Evolutionary conservation across 1,140 invertebrate genomes (phyloP).

Genomic region (Cotesia glomerata): DNA sequence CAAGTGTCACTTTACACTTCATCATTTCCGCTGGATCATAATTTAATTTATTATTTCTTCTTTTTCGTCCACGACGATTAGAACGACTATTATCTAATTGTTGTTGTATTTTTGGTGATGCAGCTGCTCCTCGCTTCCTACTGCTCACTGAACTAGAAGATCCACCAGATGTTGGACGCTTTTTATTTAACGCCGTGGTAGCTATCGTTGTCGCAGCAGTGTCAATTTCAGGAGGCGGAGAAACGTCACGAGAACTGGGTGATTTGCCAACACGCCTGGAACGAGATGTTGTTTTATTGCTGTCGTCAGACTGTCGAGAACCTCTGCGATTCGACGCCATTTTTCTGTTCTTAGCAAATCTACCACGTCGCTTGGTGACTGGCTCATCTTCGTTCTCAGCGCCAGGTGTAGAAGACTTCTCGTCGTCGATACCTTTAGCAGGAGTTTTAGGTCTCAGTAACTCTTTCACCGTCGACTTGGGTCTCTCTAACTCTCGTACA

Average conservation of each 20-base stretch:
- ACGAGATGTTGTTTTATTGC: not conserved
- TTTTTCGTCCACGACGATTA: constrained; percentile 19
- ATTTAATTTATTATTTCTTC: constrained; percentile 14
- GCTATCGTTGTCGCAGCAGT: too few species aligned
- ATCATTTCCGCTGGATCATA: constrained; percentile 29
- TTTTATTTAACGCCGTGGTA: not conserved
- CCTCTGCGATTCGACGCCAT: constrained; percentile 23
- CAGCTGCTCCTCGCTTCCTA: constrained; percentile 3
- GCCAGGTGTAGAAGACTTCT: constrained; percentile 20
- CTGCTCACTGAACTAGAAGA: constrained; percentile 1
- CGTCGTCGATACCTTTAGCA: constrained; percentile 14
- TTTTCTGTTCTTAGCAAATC: constrained; percentile 15
- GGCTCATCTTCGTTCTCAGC: not conserved
- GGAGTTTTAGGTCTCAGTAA: constrained; percentile 18
- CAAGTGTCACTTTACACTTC: constrained; percentile 48
- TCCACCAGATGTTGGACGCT: not conserved
- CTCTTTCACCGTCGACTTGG: not conserved
- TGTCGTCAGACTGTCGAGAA: constrained; percentile 32
- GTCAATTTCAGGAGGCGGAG: constrained; percentile 10
- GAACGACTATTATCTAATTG: not conserved
- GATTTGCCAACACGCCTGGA: constrained; percentile 14
- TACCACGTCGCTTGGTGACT: constrained; percentile 9
- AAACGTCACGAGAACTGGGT: constrained; percentile 14
- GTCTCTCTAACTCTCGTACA: not conserved
- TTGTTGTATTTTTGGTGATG: not conserved